Base-by-base conservation (phyloP, 2,888 invertebrate genomes). In the Caenorhabditis sp. region DNA sequence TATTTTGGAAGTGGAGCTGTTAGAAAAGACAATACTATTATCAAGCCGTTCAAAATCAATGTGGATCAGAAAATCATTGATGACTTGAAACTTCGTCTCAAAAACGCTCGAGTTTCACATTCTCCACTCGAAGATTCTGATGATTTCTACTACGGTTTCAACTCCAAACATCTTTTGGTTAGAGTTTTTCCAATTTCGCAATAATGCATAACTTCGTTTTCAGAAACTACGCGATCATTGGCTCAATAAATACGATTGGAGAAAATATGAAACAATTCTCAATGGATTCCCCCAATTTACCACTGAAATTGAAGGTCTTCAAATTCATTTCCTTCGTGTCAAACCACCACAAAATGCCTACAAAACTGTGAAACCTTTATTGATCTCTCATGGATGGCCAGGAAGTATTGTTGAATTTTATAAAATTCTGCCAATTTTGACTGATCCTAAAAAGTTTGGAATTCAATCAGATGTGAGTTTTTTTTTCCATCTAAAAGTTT, bases 361-460 rank as follows among this genome's bases (percentile, higher is more conserved):
- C 63, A 89, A 78, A 59, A 81, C 73, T 21, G 69, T 79, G 2
- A 62, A 71, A 23, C 82, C 94, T 0, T 77, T 95, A 12, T 87
- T 94, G 3, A 66, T 95, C 57, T 87, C 93, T 19, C 94, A 94
- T 81, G 94, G 94, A 23, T 94, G 94, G 94, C 95, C 94, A 0
- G 93, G 94, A 1, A 93, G 93, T 0, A 88, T 94, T 1, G 90
- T 92, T 4, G 94, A 94, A 88, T 94, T 93, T 88, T 92, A 93
- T 85, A 92, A 86, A 65, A 88, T 93, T 50, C 81, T 89, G 24
- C 88, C 89, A 24, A 71, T 88, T 62, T 83, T 88, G 6, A 81
- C 21, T 10, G 92, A 93, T 63, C 93, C 93, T 12, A 79, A 80
- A 63, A 76, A 78, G 21, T 65, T 81, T 58, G 78, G 78, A 64